Evolutionary conservation across 2,113 vertebrate species (phyloP).

Genomic region (Crocuta crocuta): DNA sequence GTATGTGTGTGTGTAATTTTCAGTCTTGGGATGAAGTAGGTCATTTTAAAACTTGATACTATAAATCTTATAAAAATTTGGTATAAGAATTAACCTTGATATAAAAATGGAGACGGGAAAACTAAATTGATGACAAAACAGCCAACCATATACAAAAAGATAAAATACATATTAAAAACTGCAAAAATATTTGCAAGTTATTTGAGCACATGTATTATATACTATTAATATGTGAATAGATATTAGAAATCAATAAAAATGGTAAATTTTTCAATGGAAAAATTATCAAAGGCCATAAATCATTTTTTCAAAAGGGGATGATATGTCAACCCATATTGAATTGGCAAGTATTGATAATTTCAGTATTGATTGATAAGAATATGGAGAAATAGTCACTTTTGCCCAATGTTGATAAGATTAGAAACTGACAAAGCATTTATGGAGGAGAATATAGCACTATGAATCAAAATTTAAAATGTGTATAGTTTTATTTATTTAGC

Average conservation of each 20-base stretch:
- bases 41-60: neutral
- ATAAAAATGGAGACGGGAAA: neutral
- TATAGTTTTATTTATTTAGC: neutral
- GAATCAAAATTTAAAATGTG: neutral
- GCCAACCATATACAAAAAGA: neutral
- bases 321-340: neutral
- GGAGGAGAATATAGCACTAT: neutral
- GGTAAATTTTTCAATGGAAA: neutral
- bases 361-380: neutral
- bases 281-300: neutral
- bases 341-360: neutral
- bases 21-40: neutral
- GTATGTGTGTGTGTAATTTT: neutral
- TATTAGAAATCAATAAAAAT: neutral
- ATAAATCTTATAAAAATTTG: neutral
- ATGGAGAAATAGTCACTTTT: neutral
- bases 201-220: neutral
- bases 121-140: neutral
- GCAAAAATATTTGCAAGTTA: neutral
- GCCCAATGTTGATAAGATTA: neutral
- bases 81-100: neutral
- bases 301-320: neutral
- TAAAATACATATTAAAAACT: conserved; percentile 2
- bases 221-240: neutral
- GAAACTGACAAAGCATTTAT: neutral